A percentile compares a stretch with the other conserved stretches of the same genome.
phyloP scores from a whole-genome alignment of 2,113 vertebrate genomes.

The Carollia perspicillata region DNA sequence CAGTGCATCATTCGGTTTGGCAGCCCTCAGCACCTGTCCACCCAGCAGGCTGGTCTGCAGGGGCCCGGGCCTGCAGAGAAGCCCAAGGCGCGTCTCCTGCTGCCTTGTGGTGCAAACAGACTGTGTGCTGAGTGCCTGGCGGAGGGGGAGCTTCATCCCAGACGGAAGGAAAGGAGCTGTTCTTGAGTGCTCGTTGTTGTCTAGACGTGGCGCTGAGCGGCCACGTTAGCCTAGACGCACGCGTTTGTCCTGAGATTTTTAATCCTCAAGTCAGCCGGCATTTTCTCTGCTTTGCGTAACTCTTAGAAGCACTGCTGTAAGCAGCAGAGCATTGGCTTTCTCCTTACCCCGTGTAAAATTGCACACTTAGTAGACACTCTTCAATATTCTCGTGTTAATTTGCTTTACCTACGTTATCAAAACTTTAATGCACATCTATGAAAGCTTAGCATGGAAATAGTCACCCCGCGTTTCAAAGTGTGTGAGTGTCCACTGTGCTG shows the following conservation, averaged over 20 bases:
- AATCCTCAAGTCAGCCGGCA: not conserved
- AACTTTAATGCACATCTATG: not conserved
- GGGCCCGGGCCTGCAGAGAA: not conserved
- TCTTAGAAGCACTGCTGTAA: not conserved
- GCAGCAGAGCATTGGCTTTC: not conserved
- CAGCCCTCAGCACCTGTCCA: not conserved
- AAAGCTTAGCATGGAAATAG: not conserved
- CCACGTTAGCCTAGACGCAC: too few species aligned
- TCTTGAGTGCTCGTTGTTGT: not conserved
- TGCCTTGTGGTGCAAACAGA: not conserved
- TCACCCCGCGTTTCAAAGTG: not conserved
- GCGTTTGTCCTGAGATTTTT: not conserved
- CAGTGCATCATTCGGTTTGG: not conserved
- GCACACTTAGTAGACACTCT: not conserved
- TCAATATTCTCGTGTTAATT: not conserved
- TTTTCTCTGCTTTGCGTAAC: not conserved
- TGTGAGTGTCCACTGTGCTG: not conserved
- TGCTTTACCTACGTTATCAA: not conserved
- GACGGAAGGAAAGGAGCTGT: not conserved
- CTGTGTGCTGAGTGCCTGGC: too few species aligned
- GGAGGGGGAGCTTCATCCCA: not conserved
- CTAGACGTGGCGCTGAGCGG: not conserved
- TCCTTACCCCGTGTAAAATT: not conserved
- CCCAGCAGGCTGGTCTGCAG: not conserved
- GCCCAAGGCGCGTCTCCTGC: rapidly evolving